Evolutionary conservation across 2,888 invertebrate species (phyloP), one percentile per base, ranked within the genome.

Genomic region (Crepidodera aurea): DNA sequence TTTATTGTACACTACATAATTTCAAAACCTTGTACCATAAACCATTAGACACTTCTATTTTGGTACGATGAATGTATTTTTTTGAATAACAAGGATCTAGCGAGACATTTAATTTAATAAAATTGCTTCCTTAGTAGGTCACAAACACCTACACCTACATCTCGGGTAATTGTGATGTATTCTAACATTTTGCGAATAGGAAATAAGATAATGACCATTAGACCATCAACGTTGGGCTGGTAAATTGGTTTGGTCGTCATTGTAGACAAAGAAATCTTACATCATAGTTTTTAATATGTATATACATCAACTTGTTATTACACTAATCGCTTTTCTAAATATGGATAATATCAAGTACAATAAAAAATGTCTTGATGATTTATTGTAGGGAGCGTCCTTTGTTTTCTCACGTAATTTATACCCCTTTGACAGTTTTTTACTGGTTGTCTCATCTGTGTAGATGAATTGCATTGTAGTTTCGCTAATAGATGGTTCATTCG

Each of bases 121-220:
- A 44, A 44, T 60, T 54, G 37, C 22, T 48, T 54, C 48, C 53
- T 54, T 39, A 53, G 13, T 60, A 39, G 60, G 60, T 53, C 60
- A 59, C 29, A 29, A 39, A 53, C 53, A 54, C 60, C 60, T 60
- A 60, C 60, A 54, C 16, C 29, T 46, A 25, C 18, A n/a, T 34
- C 29, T 3, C 40, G 42, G 42, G 44, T 44, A 44, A 44, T 55
- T 55, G 55, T 25, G 15, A 42, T 42, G 44, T 22, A 55, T 55
- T 44, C 32, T 18, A 44, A 55, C 44, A 55, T 60, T 60, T 51
- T 54, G 25, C 53, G 39, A 48, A 46, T 27, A 60, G 34, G 42
- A 40, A 48, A 46, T 27, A 60, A 25, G 42, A 40, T 25, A 25
- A 29, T 40, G 44, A 44, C 44, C 22, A 44, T 44, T 44, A 44